phyloP scores from a whole-genome alignment of 2,797 vertebrate genomes.

The Macropus fuliginosus region DNA sequence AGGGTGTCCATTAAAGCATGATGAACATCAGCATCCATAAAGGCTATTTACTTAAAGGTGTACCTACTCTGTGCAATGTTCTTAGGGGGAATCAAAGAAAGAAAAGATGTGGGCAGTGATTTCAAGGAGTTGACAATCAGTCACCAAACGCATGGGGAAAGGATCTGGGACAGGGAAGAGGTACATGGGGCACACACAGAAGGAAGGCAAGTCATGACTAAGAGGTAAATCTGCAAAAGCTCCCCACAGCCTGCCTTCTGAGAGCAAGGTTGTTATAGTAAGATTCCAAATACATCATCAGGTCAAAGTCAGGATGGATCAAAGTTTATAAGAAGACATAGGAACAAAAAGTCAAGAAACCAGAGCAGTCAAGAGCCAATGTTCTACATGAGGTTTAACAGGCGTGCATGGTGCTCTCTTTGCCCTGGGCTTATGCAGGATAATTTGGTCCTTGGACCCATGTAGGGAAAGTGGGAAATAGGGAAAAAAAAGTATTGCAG shows the following conservation, averaged over 20 bases:
- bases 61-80: not conserved
- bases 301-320: not conserved
- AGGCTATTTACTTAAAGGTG: not conserved
- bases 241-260: not conserved
- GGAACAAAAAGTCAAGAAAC: not conserved
- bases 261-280: accelerated
- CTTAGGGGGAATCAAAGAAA: not conserved
- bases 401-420: not conserved
- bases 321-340: not conserved
- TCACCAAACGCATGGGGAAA: not conserved
- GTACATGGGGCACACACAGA: not conserved
- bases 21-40: not conserved
- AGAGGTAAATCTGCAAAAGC: not conserved
- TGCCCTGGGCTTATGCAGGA: not conserved
- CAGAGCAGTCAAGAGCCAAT: too few relatives aligned
- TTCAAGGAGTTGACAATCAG: not conserved
- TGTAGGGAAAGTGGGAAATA: not conserved
- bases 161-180: not conserved
- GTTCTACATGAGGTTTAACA: not conserved
- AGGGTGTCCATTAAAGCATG: accelerated
- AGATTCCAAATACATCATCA: not conserved
- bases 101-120: not conserved
- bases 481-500: not conserved
- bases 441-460: accelerated
- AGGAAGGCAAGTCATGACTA: not conserved